These are phyloP conservation scores for Rugalucina vietnamica DNA, from an alignment of 2,888 invertebrate species.

Conservation along the genomic window DNA sequence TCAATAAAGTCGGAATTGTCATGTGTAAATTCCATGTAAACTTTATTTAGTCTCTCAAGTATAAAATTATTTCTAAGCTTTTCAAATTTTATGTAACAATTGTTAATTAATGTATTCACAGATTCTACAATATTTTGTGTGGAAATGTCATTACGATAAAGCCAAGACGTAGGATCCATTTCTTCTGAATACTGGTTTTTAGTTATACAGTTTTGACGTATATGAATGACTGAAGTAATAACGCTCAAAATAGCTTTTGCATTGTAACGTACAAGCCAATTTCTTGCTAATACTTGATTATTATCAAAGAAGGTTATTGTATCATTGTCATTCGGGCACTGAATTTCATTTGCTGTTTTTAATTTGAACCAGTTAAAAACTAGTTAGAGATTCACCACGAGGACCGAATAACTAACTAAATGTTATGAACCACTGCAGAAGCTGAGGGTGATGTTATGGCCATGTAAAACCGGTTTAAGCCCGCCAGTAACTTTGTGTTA, in stretches of 20 bases:
- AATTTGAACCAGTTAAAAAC: neutral
- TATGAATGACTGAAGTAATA: neutral
- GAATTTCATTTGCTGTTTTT: neutral
- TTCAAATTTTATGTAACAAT: neutral
- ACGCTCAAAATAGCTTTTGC: neutral
- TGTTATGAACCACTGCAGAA: too few relatives aligned
- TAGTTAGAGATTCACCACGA: too few relatives aligned
- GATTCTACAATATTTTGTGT: neutral
- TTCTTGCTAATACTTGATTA: neutral
- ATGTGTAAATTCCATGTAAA: neutral
- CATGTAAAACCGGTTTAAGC: too few relatives aligned
- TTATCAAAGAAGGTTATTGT: neutral
- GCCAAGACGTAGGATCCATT: neutral
- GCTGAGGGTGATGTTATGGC: too few relatives aligned
- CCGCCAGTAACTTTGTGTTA: too few relatives aligned
- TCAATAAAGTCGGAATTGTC: neutral
- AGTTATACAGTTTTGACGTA: neutral
- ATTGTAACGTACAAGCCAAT: neutral
- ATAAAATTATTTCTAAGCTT: neutral
- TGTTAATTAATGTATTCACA: neutral
- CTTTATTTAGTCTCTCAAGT: neutral
- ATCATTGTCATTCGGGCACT: neutral
- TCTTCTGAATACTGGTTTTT: neutral
- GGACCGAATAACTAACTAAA: too few relatives aligned
- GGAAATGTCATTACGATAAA: neutral